These are phyloP conservation scores for Regulus satrapa DNA, from an alignment of 2,113 vertebrate genomes.

Conservation along the genomic window DNA sequence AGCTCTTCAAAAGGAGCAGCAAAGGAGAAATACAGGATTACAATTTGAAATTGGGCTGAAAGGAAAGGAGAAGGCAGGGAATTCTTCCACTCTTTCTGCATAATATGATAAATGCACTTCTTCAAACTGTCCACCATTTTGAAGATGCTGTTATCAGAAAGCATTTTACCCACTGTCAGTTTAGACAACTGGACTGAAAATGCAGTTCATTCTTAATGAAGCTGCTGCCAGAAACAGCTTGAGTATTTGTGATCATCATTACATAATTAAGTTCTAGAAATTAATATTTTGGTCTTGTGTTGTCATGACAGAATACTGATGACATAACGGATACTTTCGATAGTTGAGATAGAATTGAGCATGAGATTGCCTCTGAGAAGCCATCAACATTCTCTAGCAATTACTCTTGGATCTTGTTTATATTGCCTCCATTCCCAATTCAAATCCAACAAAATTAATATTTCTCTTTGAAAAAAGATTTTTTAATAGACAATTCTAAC, in stretches of 20 bases:
- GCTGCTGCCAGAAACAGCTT: neutral
- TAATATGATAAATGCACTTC: neutral
- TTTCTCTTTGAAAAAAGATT: neutral
- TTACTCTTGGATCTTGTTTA: neutral
- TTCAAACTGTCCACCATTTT: neutral
- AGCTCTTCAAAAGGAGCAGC: neutral
- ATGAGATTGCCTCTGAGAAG: neutral
- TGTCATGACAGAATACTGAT: neutral
- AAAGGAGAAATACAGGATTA: neutral
- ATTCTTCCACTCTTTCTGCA: neutral
- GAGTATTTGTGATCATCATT: neutral
- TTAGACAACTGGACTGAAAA: neutral
- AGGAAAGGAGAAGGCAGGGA: neutral
- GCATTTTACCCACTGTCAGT: neutral
- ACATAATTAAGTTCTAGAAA: neutral
- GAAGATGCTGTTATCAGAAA: neutral
- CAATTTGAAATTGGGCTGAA: neutral
- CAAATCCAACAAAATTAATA: neutral
- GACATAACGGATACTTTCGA: neutral
- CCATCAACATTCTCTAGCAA: neutral
- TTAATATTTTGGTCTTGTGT: neutral
- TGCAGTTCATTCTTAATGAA: neutral
- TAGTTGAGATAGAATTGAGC: neutral
- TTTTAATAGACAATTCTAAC: neutral
- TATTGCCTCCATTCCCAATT: neutral